A percentile compares a stretch with the other conserved stretches of the same genome.
Conservation (phyloP, 2,113 vertebrate species). For the Carassius carassius region DNA sequence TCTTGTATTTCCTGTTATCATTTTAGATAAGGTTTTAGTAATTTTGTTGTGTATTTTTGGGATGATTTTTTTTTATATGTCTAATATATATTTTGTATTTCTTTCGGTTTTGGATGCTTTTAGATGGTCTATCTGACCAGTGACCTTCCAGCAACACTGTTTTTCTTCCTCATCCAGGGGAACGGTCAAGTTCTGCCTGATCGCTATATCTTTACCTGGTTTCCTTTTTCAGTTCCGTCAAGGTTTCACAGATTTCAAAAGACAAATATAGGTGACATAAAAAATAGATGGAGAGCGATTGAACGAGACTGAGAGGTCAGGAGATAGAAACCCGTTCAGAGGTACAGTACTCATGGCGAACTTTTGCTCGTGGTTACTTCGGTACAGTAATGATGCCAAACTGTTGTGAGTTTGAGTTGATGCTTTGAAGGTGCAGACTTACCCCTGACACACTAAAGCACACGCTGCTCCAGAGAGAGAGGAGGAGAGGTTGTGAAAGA, state of each 20-base stretch:
- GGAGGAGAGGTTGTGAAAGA: not conserved
- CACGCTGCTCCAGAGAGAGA: not conserved
- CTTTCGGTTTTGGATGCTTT: too few relatives aligned
- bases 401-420: not conserved
- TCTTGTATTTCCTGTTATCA: too few relatives aligned
- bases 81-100: too few relatives aligned
- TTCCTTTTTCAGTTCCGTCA: not conserved
- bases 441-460: not conserved
- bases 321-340: not conserved
- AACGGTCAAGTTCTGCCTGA: not conserved
- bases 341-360: not conserved
- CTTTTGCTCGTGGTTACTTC: not conserved
- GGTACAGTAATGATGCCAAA: slow-evolving; percentile 20
- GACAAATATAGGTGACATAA: not conserved
- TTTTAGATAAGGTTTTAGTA: too few relatives aligned
- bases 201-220: not conserved
- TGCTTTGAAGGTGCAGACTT: slow-evolving; percentile 18
- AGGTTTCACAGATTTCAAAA: not conserved
- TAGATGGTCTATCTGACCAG: not conserved
- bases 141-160: not conserved
- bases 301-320: not conserved
- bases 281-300: not conserved
- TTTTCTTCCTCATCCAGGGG: not conserved
- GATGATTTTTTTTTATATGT: too few relatives aligned
- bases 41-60: too few relatives aligned